These are phyloP conservation scores for Lycophotia porphyrea DNA, from an alignment of 2,888 invertebrate species.

Conservation along the genomic window DNA sequence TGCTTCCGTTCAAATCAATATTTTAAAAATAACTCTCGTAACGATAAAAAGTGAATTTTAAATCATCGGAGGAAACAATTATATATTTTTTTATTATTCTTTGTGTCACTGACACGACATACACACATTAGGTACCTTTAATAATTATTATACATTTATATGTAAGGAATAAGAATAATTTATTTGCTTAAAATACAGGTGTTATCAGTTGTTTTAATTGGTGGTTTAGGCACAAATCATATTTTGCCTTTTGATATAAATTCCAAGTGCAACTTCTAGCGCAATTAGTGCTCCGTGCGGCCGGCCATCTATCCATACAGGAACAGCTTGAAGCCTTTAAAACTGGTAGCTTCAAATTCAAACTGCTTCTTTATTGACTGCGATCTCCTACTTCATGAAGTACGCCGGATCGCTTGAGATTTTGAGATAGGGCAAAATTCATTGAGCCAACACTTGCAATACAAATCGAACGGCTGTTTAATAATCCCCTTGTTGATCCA, in stretches of 20 bases:
- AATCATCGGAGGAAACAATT: constrained; percentile 1
- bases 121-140: too few species aligned
- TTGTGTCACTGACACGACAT: background rate
- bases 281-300: background rate
- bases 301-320: background rate
- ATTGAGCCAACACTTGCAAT: too few species aligned
- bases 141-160: background rate
- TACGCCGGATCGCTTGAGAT: background rate
- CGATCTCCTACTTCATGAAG: background rate
- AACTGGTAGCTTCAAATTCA: background rate
- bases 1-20: constrained; percentile 4
- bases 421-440: background rate
- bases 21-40: constrained; percentile 9
- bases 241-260: too few species aligned
- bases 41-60: constrained; percentile 3
- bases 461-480: too few species aligned
- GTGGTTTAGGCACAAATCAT: too few species aligned
- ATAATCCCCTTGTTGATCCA: background rate
- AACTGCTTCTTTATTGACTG: background rate
- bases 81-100: background rate
- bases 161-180: too few species aligned
- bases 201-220: too few species aligned
- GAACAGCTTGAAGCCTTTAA: background rate
- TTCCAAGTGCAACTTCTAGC: background rate
- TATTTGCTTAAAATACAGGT: too few species aligned